Percentiles rank a stretch among this genome's conserved stretches.
Conservation (phyloP, 2,113 vertebrate species). For the Probosciger aterrimus region DNA sequence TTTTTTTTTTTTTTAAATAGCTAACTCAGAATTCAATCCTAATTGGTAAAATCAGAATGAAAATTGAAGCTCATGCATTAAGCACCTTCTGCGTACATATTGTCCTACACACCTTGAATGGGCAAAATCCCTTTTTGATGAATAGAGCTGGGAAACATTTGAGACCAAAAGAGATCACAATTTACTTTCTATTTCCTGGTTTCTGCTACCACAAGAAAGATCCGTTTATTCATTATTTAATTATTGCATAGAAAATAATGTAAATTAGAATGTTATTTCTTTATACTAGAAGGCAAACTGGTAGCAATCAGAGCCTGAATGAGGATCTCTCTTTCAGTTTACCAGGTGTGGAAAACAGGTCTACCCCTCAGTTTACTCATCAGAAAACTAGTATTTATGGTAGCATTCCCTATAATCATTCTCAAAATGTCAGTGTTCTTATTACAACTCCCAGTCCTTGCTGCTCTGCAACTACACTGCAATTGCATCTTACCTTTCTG, state of each 20-base stretch:
- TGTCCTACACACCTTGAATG: background rate
- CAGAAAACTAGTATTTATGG: background rate
- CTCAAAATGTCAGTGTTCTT: background rate
- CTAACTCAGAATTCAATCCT: conserved; percentile 31
- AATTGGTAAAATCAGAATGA: conserved; percentile 39
- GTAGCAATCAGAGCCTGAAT: background rate
- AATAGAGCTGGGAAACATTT: background rate
- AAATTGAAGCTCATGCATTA: conserved; percentile 9
- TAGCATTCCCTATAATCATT: background rate
- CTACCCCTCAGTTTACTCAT: background rate
- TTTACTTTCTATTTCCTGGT: background rate
- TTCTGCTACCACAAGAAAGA: background rate
- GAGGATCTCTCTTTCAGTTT: background rate
- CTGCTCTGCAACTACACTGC: background rate
- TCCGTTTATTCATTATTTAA: background rate
- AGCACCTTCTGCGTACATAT: background rate
- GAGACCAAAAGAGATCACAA: background rate
- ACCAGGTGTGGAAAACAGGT: background rate
- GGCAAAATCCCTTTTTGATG: background rate
- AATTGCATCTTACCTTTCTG: background rate
- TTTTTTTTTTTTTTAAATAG: conserved; percentile 13
- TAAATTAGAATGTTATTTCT: background rate
- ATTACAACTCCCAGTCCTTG: background rate
- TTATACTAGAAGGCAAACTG: background rate
- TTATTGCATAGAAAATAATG: background rate